Evolutionary conservation across 2,113 vertebrate species (phyloP), one percentile per base, ranked within the genome.

Genomic region (Leuciscus idus): DNA sequence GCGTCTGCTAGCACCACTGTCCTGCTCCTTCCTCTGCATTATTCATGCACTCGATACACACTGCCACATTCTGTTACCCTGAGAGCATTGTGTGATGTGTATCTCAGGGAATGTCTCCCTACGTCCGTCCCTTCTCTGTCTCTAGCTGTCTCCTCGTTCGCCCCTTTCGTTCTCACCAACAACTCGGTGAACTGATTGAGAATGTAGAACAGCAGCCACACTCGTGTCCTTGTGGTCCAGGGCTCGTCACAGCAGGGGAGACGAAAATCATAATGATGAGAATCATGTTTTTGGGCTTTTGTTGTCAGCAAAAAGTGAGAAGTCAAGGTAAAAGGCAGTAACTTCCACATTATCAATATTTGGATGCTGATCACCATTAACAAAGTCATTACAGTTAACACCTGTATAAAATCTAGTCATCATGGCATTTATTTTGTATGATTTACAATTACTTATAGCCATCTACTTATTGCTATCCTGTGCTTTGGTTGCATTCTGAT

Each of bases 1-100:
- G 46, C 21, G 85, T 88, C 83, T 89, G 87, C 75, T 68, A 85
- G 84, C 78, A 76, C 88, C 74, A 73, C 89, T 88, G 87, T 88
- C 89, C 89, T 90, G 85, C 85, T 88, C 85, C 75, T 85, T 78
- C 84, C 68, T 61, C 85, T 87, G 83, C 89, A 90, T 90, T 87
- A 90, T 90, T 90, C 89, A 90, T 90, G 73, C 43, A 83, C 82
- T 85, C 80, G 26, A 75, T 88, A 88, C 85, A 90, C 81, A 83
- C 87, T 87, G 89, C 78, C 85, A 90, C 83, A 85, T 84, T 80
- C 87, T 84, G 86, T 85, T 88, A 86, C 84, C 85, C 89, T 85
- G 89, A 84, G 89, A 90, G 87, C 87, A 85, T 57, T 36, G 66
- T 85, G 78, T 89, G 88, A 83, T 89, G 83, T 85, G 84, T 48